phyloP scores from a whole-genome alignment of 1,140 invertebrate species.

The Brachionus rotundiformis region DNA sequence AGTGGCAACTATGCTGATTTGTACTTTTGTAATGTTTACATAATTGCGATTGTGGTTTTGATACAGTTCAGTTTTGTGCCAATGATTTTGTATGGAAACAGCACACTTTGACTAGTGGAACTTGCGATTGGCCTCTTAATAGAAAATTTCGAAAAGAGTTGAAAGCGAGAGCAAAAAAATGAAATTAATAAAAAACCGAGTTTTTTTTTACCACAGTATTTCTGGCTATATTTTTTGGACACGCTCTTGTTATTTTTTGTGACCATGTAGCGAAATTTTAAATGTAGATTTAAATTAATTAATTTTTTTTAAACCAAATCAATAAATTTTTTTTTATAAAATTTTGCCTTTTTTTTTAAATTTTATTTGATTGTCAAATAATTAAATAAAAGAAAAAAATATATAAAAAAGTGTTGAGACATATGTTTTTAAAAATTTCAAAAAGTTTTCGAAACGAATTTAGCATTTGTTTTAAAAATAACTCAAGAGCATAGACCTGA shows the following conservation, averaged over 20 bases:
- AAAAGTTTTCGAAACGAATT: not conserved
- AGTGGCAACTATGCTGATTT: too few relatives aligned
- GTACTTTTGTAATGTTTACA: too few relatives aligned
- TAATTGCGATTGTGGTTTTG: constrained; percentile 48
- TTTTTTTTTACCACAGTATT: not conserved
- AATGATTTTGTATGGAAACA: constrained; percentile 50
- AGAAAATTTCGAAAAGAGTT: not conserved
- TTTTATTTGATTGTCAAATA: not conserved
- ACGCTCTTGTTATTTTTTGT: not conserved
- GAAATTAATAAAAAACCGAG: not conserved
- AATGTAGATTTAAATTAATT: not conserved
- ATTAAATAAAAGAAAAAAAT: not conserved
- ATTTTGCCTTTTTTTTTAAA: not conserved
- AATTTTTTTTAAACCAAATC: not conserved
- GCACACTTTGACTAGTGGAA: constrained; percentile 10
- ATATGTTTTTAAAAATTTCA: not conserved
- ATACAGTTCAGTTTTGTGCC: constrained; percentile 50
- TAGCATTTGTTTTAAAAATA: not conserved
- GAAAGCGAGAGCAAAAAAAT: not conserved
- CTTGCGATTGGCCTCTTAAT: not conserved
- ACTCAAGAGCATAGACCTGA: not conserved
- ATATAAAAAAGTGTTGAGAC: not conserved
- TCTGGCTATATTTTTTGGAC: not conserved
- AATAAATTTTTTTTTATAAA: not conserved
- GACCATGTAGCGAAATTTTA: not conserved